Conservation (phyloP, 2,888 invertebrate species). For the Glaucopsyche alexis region DNA sequence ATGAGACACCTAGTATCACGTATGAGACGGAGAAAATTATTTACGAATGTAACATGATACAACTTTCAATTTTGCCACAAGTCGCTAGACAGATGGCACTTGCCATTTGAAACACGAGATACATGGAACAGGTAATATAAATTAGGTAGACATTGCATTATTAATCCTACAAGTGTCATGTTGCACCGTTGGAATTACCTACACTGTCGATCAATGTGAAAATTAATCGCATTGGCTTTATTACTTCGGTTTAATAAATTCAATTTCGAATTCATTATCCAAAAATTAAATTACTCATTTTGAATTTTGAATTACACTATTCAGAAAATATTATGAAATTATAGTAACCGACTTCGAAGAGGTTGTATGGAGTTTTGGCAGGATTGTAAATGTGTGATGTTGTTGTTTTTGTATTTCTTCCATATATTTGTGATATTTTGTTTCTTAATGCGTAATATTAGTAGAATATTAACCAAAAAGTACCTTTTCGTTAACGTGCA, state of each 20-base stretch:
- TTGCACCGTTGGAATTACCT: too few relatives aligned
- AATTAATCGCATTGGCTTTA: slow-evolving; percentile 1
- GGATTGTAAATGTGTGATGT: too few relatives aligned
- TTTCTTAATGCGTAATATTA: too few relatives aligned
- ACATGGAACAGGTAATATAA: slow-evolving; percentile 10
- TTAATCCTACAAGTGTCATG: neutral
- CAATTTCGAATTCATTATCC: neutral
- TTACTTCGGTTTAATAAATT: neutral
- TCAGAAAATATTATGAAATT: too few relatives aligned
- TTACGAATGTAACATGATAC: slow-evolving; percentile 69
- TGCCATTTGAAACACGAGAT: slow-evolving; percentile 4
- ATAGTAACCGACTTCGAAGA: too few relatives aligned
- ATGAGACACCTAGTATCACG: slow-evolving; percentile 69
- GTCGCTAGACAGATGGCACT: neutral
- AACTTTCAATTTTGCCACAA: slow-evolving; percentile 29
- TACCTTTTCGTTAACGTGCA: too few relatives aligned
- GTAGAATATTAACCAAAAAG: too few relatives aligned
- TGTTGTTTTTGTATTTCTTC: too few relatives aligned
- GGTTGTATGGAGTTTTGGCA: too few relatives aligned
- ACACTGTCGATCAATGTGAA: neutral
- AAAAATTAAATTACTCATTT: neutral
- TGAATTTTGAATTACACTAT: neutral
- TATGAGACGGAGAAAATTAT: slow-evolving; percentile 65
- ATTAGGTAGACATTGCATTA: neutral
- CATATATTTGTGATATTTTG: too few relatives aligned